Conservation (phyloP, 1,140 invertebrate species). For the Solen grandis region DNA sequence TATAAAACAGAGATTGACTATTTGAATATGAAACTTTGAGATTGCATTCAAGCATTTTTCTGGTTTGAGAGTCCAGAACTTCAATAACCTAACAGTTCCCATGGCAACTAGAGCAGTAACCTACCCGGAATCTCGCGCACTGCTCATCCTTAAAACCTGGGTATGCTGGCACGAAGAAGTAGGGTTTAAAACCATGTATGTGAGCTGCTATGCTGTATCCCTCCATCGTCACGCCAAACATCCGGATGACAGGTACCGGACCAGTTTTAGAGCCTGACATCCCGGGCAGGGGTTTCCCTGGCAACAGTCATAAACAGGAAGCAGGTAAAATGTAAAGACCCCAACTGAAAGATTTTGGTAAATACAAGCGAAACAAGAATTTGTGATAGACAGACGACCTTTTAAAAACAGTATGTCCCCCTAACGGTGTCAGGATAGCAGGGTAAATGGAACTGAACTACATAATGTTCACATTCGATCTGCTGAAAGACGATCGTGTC, state of each 20-base stretch:
- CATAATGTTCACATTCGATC: conserved; percentile 94
- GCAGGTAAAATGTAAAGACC: neutral
- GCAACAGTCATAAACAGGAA: neutral
- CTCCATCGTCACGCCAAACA: conserved; percentile 96
- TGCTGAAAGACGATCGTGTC: conserved; percentile 85
- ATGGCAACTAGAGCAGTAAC: conserved; percentile 17
- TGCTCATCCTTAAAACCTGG: conserved; percentile 87
- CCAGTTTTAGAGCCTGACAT: conserved; percentile 91
- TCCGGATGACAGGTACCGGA: conserved; percentile 94
- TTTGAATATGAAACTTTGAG: no score
- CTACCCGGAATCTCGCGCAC: conserved; percentile 88
- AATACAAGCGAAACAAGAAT: neutral
- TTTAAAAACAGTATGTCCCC: neutral
- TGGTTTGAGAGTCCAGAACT: no score
- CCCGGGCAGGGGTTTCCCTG: conserved; percentile 86
- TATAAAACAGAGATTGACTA: no score
- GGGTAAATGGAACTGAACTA: conserved; percentile 82
- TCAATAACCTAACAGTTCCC: no score
- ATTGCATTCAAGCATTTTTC: no score
- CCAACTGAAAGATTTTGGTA: neutral
- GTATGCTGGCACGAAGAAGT: conserved; percentile 95
- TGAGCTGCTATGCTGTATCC: conserved; percentile 98
- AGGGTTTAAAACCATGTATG: conserved; percentile 98
- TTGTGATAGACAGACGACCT: neutral
- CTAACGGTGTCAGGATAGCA: neutral